Conservation (phyloP, 2,797 vertebrate species). For the Chrysocyon brachyurus region DNA sequence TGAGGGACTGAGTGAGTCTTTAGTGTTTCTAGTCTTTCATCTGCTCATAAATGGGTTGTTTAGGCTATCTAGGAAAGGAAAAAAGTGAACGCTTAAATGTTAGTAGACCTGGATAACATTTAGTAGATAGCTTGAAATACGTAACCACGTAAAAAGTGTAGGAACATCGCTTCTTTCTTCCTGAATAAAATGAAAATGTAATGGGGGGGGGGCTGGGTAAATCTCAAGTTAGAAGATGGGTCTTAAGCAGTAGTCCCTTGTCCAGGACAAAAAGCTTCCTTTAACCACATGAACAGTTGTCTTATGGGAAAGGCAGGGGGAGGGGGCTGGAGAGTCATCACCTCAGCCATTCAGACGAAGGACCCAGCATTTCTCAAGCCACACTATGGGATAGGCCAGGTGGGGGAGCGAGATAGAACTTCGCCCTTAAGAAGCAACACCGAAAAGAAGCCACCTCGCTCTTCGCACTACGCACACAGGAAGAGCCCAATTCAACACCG, state of each 20-base stretch:
- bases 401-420: constrained; percentile 42
- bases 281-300: neutral
- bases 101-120: neutral
- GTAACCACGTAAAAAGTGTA: neutral
- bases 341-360: neutral
- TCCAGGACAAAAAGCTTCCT: constrained; percentile 66
- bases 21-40: constrained; percentile 59
- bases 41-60: constrained; percentile 50
- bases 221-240: constrained; percentile 40
- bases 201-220: neutral
- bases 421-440: constrained; percentile 14
- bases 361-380: constrained; percentile 3
- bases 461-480: constrained; percentile 64
- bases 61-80: neutral
- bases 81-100: constrained; percentile 32
- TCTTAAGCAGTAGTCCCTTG: neutral
- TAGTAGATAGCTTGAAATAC: constrained; percentile 31
- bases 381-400: neutral
- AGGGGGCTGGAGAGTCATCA: neutral
- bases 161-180: neutral
- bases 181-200: constrained; percentile 67
- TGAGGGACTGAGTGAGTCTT: neutral
- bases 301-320: constrained; percentile 8
- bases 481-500: constrained; percentile 72
- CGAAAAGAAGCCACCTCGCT: constrained; percentile 71